Base-by-base conservation (phyloP, 2,797 vertebrate species). In the Xyrichtys novacula region DNA sequence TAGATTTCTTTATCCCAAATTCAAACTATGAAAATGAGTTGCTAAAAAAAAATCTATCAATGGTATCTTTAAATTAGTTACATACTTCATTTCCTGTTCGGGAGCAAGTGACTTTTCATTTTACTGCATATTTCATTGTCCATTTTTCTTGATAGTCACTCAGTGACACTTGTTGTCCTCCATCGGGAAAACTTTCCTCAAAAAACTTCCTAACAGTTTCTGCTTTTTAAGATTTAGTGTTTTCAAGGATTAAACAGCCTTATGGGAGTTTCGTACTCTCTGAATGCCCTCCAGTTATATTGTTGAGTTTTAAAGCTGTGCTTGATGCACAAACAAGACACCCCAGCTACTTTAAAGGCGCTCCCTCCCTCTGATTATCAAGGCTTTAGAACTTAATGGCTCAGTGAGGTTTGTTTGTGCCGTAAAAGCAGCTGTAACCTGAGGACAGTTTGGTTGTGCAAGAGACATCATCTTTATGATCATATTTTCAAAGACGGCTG, bases 401-500 rank as follows among this genome's bases (percentile, higher is more conserved):
- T 73, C 71, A 65, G 81, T 80, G 73, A 67, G 77, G 74, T 78
- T 81, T 75, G 61, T 75, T 58, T 47, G 57, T 53, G 66, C 62
- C 1, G 70, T 87, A 78, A 87, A 80, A 67, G 85, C 40, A 32
- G 79, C 66, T 52, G 65, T 89, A 85, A 85, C 85, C 74, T 74
- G 64, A 47, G 76, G 76, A 85, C 76, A 63, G 32, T 77, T 73
- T 44, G 65, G 20, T 59, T 63, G 65, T 76, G 70, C 49, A 70
- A 75, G 80, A 67, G 67, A 78, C 77, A 71, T 79, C 68, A 60
- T 80, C 80, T 90, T 90, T 91, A 88, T 54, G 78, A 66, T 71
- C 63, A 58, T 71, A 79, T 89, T 87, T 86, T 88, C 80, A 63
- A 77, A 85, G 74, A 66, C 60, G 29, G 46, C 65, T 52, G 52